phyloP scores from a whole-genome alignment of 2,888 invertebrate species.

The Girardia tigrina region DNA sequence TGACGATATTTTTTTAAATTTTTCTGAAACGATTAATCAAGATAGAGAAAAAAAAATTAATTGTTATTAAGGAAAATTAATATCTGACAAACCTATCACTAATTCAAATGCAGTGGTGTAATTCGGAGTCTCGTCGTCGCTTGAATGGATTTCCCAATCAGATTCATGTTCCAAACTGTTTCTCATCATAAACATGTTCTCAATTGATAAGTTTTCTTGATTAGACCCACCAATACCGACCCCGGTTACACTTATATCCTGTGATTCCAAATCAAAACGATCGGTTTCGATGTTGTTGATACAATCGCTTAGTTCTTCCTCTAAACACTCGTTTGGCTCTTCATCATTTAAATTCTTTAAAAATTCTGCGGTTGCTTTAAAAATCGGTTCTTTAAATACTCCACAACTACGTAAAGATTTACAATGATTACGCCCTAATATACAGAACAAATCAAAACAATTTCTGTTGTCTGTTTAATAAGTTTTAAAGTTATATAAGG shows the following conservation, averaged over 20 bases:
- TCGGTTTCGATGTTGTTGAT: neutral
- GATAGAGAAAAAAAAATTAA: no score
- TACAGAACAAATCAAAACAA: no score
- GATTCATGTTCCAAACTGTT: neutral
- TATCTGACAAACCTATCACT: neutral
- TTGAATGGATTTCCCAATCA: conserved; percentile 8
- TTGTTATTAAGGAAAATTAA: no score
- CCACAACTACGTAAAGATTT: neutral
- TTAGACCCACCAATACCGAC: neutral
- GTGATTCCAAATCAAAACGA: neutral
- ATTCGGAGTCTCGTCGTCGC: conserved; percentile 19
- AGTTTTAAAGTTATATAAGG: no score
- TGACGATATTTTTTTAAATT: neutral
- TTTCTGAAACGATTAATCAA: no score
- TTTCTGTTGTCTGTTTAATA: no score
- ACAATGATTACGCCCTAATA: neutral
- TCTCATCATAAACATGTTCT: neutral
- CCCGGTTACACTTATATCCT: neutral
- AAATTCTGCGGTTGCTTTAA: neutral
- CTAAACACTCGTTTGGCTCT: neutral
- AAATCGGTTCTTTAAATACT: neutral
- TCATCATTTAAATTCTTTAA: neutral
- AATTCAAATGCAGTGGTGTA: neutral
- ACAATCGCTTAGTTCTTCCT: conserved; percentile 4
- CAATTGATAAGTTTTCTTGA: neutral